Evolutionary conservation across 2,113 vertebrate genomes (phyloP), one percentile per base, ranked within the genome.

Genomic region (Aramus guarauna): DNA sequence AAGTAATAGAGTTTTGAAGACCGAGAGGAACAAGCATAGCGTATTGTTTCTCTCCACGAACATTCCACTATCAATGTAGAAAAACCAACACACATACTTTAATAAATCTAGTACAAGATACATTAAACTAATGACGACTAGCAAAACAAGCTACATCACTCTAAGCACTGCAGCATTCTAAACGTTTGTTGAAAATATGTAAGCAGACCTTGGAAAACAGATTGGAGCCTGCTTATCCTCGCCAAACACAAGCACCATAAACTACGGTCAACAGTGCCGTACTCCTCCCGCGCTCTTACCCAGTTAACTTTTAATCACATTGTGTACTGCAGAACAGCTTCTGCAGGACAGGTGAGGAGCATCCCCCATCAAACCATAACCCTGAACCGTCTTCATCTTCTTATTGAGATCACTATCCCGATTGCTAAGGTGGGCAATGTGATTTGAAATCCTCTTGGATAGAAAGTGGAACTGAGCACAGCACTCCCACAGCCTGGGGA

Each of bases 401-500:
- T 41, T 16, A 5, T 2, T 24, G 4, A 8, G 9, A 21, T 45
- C 17, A 0, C 41, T 26, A 1, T 4, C 19, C 50, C 4, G 1
- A 43, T 17, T 43, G 15, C 43, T 11, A 9, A 9, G 10, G 19
- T 2, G 8, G 37, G 12, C 24, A 37, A 19, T 0, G 20, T 0
- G 2, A 68, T 22, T 11, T 29, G 43, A 76, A 90, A 88, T 17
- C 41, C 32, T 67, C 27, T 7, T 2, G 39, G 59, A 18, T 29
- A 52, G n/a, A 30, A 20, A 50, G 47, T 1, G 21, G 63, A 58
- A 37, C 24, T 2, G 9, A 58, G 74, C 43, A 15, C 24, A 26
- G n/a, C 23, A 27, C 45, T 56, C 15, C 23, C 34, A 20, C 26
- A 13, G 52, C 43, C 29, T 13, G 29, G 23, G 29, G 6, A 26